A percentile compares a stretch with the other conserved stretches of the same genome.
Evolutionary conservation across 2,888 invertebrate species (phyloP).

Genomic region (Dorcus parallelipipedus): DNA sequence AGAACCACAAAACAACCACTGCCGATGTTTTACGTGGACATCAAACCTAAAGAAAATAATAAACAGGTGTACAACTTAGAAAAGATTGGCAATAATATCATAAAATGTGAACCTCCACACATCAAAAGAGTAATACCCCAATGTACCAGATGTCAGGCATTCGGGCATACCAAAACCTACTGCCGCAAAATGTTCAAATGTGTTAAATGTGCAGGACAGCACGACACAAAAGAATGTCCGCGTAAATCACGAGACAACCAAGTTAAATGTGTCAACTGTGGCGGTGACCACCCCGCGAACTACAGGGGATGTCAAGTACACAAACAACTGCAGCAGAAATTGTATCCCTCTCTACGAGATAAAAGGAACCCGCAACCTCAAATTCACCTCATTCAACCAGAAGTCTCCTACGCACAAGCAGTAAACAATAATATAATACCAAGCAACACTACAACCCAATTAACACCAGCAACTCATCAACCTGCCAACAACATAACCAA

Average conservation of each 20-base stretch:
- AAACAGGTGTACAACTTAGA: too few relatives aligned
- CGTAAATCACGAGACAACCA: conserved; percentile 4
- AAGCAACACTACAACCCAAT: too few relatives aligned
- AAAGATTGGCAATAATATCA: too few relatives aligned
- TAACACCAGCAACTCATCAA: too few relatives aligned
- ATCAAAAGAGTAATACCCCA: too few relatives aligned
- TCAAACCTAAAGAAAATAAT: too few relatives aligned
- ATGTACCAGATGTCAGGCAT: too few relatives aligned
- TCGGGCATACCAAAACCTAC: too few relatives aligned
- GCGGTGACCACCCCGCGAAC: background rate
- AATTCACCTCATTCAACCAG: background rate
- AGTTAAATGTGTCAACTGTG: conserved; percentile 5
- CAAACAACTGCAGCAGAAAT: conserved; percentile 8
- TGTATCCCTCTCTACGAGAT: background rate
- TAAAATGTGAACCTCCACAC: too few relatives aligned
- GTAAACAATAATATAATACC: conserved; percentile 4
- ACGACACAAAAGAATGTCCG: conserved; percentile 5
- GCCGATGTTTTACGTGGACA: too few relatives aligned
- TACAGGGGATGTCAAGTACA: background rate
- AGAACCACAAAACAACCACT: too few relatives aligned
- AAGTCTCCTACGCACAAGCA: conserved; percentile 4
- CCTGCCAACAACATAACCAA: conserved; percentile 5
- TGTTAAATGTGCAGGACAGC: background rate
- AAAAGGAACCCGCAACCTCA: background rate
- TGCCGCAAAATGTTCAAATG: too few relatives aligned